Base-by-base conservation (phyloP, 2,888 invertebrate species). In the Ormyrus rosae region DNA sequence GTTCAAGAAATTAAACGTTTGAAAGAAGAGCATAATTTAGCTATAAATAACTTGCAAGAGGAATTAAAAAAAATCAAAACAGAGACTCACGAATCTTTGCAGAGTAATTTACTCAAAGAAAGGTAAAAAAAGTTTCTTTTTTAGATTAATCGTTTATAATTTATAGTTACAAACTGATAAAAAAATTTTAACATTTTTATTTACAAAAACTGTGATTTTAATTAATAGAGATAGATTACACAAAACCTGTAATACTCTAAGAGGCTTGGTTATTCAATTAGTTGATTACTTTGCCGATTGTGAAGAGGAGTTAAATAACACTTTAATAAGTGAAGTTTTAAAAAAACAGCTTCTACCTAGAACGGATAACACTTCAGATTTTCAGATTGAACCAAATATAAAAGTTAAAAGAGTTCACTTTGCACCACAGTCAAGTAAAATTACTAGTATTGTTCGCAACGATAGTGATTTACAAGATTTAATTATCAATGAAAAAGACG, bases 221-320 rank as follows among this genome's bases (percentile, higher is more conserved):
- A 69, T 50, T 6, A 45, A 58, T 89, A 95, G 96, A 80, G 95
- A 96, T 90, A 93, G 92, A 61, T 89, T 96, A 80, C 93, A 93
- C 82, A 94, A 94, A 82, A 92, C 95, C 73, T 94, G 95, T 50
- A 90, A 92, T 69, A 93, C 93, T 58, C 92, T 96, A 76, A 94
- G 95, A 84, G 92, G 93, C 83, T 92, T 94, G 51, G 92, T 96
- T 80, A 91, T 93, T 0, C 95, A 96, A 88, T 91, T 96, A 86
- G 93, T 95, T 65, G 94, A 94, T 87, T 96, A 95, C 90, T 95
- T 96, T 87, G 93, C 93, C 7, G 92, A 93, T 84, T 96, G 96
- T 70, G 96, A 96, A 89, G 95, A 95, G 87, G 96, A 96, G 89
- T 91, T 96, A 58, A 96, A 96, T 91, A 94, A 93, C 84, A 95